Base-by-base conservation (phyloP, 1,140 invertebrate genomes). In the Diachasmimorpha longicaudata region DNA sequence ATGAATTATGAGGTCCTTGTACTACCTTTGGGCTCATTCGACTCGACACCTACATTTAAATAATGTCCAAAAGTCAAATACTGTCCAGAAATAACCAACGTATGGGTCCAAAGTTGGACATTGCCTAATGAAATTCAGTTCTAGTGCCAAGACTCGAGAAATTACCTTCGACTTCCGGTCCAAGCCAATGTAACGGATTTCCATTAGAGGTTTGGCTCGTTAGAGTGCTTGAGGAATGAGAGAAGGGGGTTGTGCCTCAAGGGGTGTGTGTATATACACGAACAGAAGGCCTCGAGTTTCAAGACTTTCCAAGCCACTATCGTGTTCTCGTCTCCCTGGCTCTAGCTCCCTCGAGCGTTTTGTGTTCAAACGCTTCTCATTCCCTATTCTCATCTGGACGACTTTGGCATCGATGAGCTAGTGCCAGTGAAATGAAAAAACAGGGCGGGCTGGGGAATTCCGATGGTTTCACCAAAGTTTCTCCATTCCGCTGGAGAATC, bases 131-230 rank as follows among this genome's bases (percentile, higher is more conserved):
- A 76, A 76, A 76, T 76, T 76, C 55, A 58, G 52, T 46, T 36
- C 21, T 10, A 16, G 69, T 76, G 74, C 74, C 74, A 76, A 76
- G 68, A 58, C 48, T 16, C 37, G 37, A 66, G 74, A 76, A 76
- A 76, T 76, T 76, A 76, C 71, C 74, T 76, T 70, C 69, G 74
- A 76, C 74, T 76, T 76, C 52, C 69, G 69, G 58, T 76, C 74
- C 74, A 76, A 71, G 55, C 74, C 69, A 71, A 76, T 37, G 46
- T 74, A 74, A 77, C 72, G 76, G 67, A 74, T 73, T 77, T 77
- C 68, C 76, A 74, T 77, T 77, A 77, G 72, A 70, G 76, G 72
- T 77, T 77, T 77, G 76, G 67, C 76, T 74, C 76, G 76, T 74
- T 70, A 71, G 37, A 71, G 39, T 48, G 72, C 58, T 31, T 63